These are phyloP conservation scores for Apeltes quadracus DNA, from an alignment of 2,113 vertebrate genomes.

Conservation along the genomic window DNA sequence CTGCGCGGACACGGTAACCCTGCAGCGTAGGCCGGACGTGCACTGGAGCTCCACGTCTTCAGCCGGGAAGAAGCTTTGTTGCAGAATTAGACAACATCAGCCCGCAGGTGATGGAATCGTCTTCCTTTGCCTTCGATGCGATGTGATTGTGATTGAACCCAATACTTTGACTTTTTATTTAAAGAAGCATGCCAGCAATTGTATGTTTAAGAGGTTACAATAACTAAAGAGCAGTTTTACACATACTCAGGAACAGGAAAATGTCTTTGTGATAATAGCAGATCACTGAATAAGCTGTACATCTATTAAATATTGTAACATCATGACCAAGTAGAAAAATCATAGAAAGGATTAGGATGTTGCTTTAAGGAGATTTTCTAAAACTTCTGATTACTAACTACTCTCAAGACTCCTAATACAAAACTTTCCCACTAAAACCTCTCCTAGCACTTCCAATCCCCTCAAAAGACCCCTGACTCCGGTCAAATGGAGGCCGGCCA, in stretches of 20 bases:
- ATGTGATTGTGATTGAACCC: constrained; percentile 16
- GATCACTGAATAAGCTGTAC: too few relatives aligned
- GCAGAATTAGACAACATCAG: constrained; percentile 39
- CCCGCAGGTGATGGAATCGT: constrained; percentile 38
- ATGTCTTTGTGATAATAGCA: too few relatives aligned
- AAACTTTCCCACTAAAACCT: not conserved
- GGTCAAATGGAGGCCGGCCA: constrained; percentile 35
- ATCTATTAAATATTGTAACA: not conserved
- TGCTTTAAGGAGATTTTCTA: not conserved
- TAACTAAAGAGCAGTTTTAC: not conserved
- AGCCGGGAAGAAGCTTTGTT: constrained; percentile 50
- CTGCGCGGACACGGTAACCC: not conserved
- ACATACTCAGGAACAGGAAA: too few relatives aligned
- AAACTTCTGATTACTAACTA: not conserved
- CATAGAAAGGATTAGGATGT: not conserved
- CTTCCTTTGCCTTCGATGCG: constrained; percentile 7
- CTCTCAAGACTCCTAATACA: too few relatives aligned
- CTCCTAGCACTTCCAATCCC: not conserved
- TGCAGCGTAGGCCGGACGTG: constrained; percentile 33
- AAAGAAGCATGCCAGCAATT: not conserved
- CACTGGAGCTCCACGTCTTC: constrained; percentile 28
- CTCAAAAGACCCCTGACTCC: constrained; percentile 5
- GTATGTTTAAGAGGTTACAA: not conserved
- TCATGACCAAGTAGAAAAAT: not conserved
- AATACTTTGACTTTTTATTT: not conserved